Conservation (phyloP, 2,797 vertebrate genomes). For the Cirrhinus molitorella region DNA sequence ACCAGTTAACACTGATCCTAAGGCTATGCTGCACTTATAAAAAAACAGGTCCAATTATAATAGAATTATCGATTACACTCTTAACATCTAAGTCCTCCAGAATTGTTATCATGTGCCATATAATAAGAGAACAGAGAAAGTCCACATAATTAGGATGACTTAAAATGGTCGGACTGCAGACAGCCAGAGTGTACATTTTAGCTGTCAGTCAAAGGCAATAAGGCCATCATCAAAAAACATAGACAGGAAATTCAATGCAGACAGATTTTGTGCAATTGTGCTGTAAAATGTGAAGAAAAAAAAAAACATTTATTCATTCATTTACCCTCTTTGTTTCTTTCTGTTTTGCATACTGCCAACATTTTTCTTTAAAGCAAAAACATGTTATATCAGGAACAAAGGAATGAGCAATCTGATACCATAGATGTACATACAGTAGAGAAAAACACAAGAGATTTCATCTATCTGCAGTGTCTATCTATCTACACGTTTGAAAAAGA, state of each 20-base stretch:
- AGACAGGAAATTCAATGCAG: neutral
- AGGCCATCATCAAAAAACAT: neutral
- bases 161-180: slow-evolving; percentile 76
- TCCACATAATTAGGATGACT: slow-evolving; percentile 78
- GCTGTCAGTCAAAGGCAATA: slow-evolving; percentile 74
- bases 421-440: too few relatives aligned
- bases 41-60: slow-evolving; percentile 47
- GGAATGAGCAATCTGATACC: neutral
- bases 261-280: neutral
- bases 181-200: slow-evolving; percentile 77
- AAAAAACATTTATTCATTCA: neutral
- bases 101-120: slow-evolving; percentile 64
- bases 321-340: too few relatives aligned
- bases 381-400: neutral
- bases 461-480: neutral
- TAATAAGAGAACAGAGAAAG: slow-evolving; percentile 75
- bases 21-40: slow-evolving; percentile 19
- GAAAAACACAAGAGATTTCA: too few relatives aligned
- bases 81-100: slow-evolving; percentile 39
- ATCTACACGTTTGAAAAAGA: neutral
- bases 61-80: slow-evolving; percentile 45
- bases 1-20: neutral
- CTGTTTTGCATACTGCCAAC: too few relatives aligned
- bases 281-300: neutral
- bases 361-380: neutral